Evolutionary conservation across 1,140 invertebrate species (phyloP).

Genomic region (Chironomus tepperi): DNA sequence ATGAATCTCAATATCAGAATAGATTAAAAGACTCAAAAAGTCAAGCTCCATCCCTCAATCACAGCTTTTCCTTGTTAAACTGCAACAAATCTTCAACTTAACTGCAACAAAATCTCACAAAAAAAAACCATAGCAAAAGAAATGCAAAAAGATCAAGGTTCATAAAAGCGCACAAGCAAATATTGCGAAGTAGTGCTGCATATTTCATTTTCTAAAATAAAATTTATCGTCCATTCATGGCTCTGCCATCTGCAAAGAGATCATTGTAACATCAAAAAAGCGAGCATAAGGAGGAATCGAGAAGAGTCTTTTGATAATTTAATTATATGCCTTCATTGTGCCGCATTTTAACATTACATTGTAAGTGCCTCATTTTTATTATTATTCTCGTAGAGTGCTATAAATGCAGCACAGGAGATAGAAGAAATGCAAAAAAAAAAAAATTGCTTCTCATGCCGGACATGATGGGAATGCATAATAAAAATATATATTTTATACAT

Average conservation of each 20-base stretch:
- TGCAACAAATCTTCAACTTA: no score
- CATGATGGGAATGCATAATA: neutral
- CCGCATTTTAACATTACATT: neutral
- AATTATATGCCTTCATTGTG: neutral
- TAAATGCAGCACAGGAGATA: neutral
- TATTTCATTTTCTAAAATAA: neutral
- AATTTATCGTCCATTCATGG: neutral
- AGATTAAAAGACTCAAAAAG: no score
- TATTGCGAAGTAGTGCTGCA: neutral
- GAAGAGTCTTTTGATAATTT: neutral
- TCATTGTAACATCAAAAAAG: neutral
- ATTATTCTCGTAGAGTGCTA: neutral
- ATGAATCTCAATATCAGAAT: no score
- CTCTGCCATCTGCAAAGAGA: neutral
- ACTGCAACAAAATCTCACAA: no score
- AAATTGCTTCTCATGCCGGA: neutral
- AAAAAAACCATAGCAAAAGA: no score
- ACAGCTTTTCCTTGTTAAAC: no score
- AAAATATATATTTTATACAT: neutral
- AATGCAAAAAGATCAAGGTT: neutral
- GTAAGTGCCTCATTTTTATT: neutral
- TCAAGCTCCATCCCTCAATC: no score
- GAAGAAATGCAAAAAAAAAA: no score
- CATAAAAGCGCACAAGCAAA: slow-evolving; percentile 11
- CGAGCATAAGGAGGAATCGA: neutral